Evolutionary conservation across 2,888 invertebrate species (phyloP).

Genomic region (Scaptomyza polygonia): DNA sequence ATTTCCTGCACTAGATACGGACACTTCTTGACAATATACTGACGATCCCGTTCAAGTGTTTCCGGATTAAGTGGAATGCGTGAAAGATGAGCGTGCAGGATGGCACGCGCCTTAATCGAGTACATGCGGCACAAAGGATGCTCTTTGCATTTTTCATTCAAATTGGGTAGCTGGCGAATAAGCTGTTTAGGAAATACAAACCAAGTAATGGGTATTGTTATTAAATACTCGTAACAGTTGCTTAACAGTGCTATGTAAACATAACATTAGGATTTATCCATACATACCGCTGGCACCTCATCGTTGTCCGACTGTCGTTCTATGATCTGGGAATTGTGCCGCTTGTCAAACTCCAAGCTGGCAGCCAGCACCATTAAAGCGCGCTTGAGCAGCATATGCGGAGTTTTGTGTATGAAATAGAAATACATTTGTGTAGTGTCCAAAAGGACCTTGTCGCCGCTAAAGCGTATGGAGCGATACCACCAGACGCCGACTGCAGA

Average conservation of each 20-base stretch:
- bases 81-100: slow-evolving; percentile 98
- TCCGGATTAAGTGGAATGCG: slow-evolving; percentile 91
- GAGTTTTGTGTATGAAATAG: slow-evolving; percentile 97
- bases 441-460: slow-evolving; percentile 97
- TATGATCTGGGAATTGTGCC: slow-evolving; percentile 96
- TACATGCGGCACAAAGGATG: slow-evolving; percentile 95
- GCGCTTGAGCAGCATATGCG: slow-evolving; percentile 96
- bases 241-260: background rate
- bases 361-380: slow-evolving; percentile 98
- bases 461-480: slow-evolving; percentile 98
- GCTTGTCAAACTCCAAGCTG: slow-evolving; percentile 97
- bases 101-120: slow-evolving; percentile 95
- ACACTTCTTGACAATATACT: slow-evolving; percentile 93
- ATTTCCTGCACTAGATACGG: slow-evolving; percentile 98
- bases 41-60: slow-evolving; percentile 93
- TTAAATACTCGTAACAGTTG: background rate
- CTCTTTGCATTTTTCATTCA: slow-evolving; percentile 98
- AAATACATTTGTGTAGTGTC: slow-evolving; percentile 99
- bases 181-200: slow-evolving; percentile 86
- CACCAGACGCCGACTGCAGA: slow-evolving; percentile 98
- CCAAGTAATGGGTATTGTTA: background rate
- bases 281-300: slow-evolving; percentile 94
- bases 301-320: slow-evolving; percentile 97
- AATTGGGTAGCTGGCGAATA: slow-evolving; percentile 94
- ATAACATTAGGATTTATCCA: background rate